These are phyloP conservation scores for Harpalus rufipes DNA, from an alignment of 2,888 invertebrate genomes.

Conservation along the genomic window DNA sequence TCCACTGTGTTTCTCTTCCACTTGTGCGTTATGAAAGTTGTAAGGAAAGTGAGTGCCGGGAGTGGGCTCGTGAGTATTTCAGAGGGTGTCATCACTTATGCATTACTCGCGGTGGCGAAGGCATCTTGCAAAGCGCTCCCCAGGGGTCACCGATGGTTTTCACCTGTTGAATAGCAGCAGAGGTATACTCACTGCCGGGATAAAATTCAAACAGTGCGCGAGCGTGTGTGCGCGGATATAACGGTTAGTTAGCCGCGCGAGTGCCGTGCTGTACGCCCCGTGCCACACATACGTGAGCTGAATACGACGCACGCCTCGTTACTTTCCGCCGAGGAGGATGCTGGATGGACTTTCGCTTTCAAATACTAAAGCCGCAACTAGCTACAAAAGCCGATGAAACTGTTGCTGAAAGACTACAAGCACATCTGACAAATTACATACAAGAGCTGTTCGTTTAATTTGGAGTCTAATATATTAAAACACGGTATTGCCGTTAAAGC, in stretches of 20 bases:
- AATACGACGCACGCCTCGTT: constrained; percentile 52
- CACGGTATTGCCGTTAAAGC: too few relatives aligned
- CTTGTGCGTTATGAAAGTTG: too few relatives aligned
- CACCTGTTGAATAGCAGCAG: constrained; percentile 74
- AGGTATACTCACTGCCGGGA: constrained; percentile 38
- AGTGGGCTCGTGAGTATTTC: constrained; percentile 73
- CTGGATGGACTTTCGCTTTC: too few relatives aligned
- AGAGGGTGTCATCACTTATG: constrained; percentile 81
- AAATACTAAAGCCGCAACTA: too few relatives aligned
- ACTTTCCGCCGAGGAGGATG: not conserved
- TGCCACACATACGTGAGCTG: constrained; percentile 59
- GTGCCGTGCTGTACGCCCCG: not conserved
- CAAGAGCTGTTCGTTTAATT: too few relatives aligned
- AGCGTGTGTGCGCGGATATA: constrained; percentile 55
- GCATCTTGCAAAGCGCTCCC: constrained; percentile 79
- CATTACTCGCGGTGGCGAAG: constrained; percentile 75
- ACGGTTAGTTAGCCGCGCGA: constrained; percentile 66
- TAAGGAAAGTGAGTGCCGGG: too few relatives aligned
- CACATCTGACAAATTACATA: too few relatives aligned
- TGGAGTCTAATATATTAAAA: too few relatives aligned
- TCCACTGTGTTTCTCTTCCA: too few relatives aligned
- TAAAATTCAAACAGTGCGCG: constrained; percentile 64
- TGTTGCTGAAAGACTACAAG: too few relatives aligned
- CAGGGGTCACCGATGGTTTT: constrained; percentile 75
- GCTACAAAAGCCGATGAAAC: too few relatives aligned